Base-by-base conservation (phyloP, 2,888 invertebrate genomes). In the Aricia artaxerxes region DNA sequence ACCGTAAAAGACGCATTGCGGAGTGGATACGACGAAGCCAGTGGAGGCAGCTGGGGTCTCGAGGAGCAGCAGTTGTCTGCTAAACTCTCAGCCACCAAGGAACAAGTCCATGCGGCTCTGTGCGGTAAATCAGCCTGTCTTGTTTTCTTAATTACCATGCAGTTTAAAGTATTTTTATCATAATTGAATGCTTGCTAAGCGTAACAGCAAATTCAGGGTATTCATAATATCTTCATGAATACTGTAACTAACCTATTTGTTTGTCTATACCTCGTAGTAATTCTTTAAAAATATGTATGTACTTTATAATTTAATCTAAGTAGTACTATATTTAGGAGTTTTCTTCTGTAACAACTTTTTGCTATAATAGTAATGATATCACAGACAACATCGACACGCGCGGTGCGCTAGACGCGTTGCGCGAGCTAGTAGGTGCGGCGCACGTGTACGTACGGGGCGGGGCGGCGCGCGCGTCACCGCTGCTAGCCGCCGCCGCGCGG, bases 341-440 rank as follows among this genome's bases (percentile, higher is more conserved):
- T 44, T 44, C 44, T 44, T 9, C 44, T 44, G 44, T 44, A 44
- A 44, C 44, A 44, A 44, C 44, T 44, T 44, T 44, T 44, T 44
- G 9, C 49, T 49, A 4, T 57, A 57, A 57, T 4, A 16, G 61
- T 61, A 24, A 61, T 61, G 6, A 61, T 61, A 61, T 61, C 24
- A 6, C 86, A 97, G 97, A 99, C 92, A 99, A 99, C 89, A 96
- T 99, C 79, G 99, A 99, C 92, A 99, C 99, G 0, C 96, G 98
- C 84, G 95, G 96, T n/a, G 97, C 97, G 0, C 87, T 99, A 78
- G 98, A 99, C 87, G 94, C 95, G 0, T 92, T 99, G 2, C 96
- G 98, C 81, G 98, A 98, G 86, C 92, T 99, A 77, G 97, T 99
- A n/a, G 95, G 96, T 2, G 94, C 96, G n/a, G 95, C 96, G 81